Conservation (phyloP, 2,888 invertebrate genomes). For the Scrobipalpa atriplicella region DNA sequence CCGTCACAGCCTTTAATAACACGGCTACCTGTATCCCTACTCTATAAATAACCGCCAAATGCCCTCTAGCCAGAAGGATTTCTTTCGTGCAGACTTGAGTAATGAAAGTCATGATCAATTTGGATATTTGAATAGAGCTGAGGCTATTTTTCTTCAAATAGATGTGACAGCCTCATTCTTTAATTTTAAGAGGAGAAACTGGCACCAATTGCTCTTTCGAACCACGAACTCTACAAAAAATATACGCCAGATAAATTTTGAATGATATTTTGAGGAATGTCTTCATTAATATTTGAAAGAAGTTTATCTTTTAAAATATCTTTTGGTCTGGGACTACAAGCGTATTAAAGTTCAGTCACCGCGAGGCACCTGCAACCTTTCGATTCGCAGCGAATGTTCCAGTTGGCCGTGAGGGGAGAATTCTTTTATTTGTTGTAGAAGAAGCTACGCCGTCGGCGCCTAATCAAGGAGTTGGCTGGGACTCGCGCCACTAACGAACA, state of each 20-base stretch:
- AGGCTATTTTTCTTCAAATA: constrained; percentile 28
- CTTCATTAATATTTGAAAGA: not conserved
- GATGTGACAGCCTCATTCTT: constrained; percentile 21
- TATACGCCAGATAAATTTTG: not conserved
- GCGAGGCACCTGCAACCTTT: constrained; percentile 18
- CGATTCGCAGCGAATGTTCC: constrained; percentile 53
- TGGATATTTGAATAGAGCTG: constrained; percentile 30
- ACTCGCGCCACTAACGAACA: constrained; percentile 80
- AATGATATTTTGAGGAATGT: not conserved
- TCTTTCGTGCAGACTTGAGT: constrained; percentile 42
- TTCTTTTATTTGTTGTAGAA: constrained; percentile 77
- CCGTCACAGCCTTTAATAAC: constrained; percentile 33
- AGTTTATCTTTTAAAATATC: too few species aligned
- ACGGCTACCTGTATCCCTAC: not conserved
- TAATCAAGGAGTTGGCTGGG: constrained; percentile 82
- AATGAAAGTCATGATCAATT: constrained; percentile 39
- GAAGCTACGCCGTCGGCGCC: constrained; percentile 77
- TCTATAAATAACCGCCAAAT: constrained; percentile 2
- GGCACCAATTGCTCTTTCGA: constrained; percentile 15
- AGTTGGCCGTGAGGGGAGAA: constrained; percentile 61
- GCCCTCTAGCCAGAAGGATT: constrained; percentile 38
- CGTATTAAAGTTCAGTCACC: not conserved
- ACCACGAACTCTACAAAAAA: not conserved
- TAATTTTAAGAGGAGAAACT: not conserved
- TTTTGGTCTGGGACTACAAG: not conserved